These are phyloP conservation scores for Grammomys dolichurus DNA, from an alignment of 2,113 vertebrate species.

Conservation along the genomic window DNA sequence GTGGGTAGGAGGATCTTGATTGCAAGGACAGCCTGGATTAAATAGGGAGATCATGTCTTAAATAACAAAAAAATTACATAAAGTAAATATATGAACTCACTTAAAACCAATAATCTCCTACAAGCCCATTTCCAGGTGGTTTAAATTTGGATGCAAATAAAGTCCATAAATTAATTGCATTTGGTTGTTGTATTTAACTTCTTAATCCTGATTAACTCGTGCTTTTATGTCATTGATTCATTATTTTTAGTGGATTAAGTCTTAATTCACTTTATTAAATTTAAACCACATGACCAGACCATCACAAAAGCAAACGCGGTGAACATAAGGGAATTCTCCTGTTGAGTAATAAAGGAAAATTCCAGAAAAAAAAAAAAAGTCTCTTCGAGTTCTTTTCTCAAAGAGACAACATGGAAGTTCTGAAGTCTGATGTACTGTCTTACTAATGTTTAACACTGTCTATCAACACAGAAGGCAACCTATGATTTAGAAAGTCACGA, in stretches of 20 bases:
- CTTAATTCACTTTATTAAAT: slow-evolving; percentile 47
- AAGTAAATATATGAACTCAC: background rate
- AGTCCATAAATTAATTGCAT: slow-evolving; percentile 1
- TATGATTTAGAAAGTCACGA: slow-evolving; percentile 45
- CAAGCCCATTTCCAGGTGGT: slow-evolving; percentile 21
- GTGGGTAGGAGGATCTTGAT: background rate
- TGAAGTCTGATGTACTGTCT: background rate
- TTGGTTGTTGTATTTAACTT: slow-evolving; percentile 18
- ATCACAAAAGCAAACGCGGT: slow-evolving; percentile 24
- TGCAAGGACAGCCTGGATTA: background rate
- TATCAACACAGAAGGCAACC: slow-evolving; percentile 2
- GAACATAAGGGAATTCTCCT: slow-evolving; percentile 24
- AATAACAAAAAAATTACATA: background rate
- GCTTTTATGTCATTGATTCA: slow-evolving; percentile 14
- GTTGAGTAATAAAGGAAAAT: slow-evolving; percentile 53
- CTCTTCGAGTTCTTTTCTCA: slow-evolving; percentile 31
- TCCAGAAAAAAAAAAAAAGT: slow-evolving; percentile 27
- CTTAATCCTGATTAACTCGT: background rate
- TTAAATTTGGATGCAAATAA: slow-evolving; percentile 19
- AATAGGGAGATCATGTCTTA: background rate
- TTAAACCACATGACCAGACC: slow-evolving; percentile 33
- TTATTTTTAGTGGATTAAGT: slow-evolving; percentile 18
- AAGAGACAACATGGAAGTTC: slow-evolving; percentile 52
- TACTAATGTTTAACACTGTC: background rate
- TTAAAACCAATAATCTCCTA: slow-evolving; percentile 13